Evolutionary conservation across 2,113 vertebrate genomes (phyloP), one percentile per base, ranked within the genome.

Genomic region (Chlorodrepanis virens): DNA sequence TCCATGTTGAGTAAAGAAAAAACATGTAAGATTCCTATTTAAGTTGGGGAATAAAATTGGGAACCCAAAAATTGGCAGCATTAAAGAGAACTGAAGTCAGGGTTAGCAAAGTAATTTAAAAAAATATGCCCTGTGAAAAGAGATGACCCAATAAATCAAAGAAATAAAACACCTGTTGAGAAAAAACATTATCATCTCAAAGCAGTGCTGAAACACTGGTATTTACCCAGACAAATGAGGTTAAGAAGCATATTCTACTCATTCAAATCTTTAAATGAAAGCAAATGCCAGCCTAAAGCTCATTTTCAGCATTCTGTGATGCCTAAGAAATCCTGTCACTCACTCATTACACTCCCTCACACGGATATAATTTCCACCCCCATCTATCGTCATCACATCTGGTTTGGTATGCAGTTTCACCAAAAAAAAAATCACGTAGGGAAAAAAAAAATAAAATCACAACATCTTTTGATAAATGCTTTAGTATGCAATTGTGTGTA

Each of bases 281-380:
- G 52, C 76, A 95, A 96, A 92, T 49, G 76, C 44, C 75, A 95
- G 53, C 24, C 31, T 75, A 78, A 90, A 86, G 53, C 79, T 89
- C 78, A 60, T 93, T 95, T 95, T 92, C 88, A 93, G 49, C 52
- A 70, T 90, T 87, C 56, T 70, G 4, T 52, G 85, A 86, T 53
- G 92, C 92, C 61, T 93, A 44, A 92, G 44, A 90, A 95, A 93
- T 35, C 56, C 85, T 92, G 85, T 92, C 95, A 93, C 20, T 97
- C 91, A 85, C 33, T 94, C 90, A 90, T 90, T 95, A 91, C 84
- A 90, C 91, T 97, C 94, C 93, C 83, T 97, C 96, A 95, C 63
- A 93, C 47, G 22, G 93, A 96, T 93, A 92, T 83, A 96, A 96
- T 96, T 96, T 97, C 96, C 92, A 64, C 93, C 96, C 94, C 94